Base-by-base conservation (phyloP, 2,888 invertebrate genomes). In the Parnassius glacialis region DNA sequence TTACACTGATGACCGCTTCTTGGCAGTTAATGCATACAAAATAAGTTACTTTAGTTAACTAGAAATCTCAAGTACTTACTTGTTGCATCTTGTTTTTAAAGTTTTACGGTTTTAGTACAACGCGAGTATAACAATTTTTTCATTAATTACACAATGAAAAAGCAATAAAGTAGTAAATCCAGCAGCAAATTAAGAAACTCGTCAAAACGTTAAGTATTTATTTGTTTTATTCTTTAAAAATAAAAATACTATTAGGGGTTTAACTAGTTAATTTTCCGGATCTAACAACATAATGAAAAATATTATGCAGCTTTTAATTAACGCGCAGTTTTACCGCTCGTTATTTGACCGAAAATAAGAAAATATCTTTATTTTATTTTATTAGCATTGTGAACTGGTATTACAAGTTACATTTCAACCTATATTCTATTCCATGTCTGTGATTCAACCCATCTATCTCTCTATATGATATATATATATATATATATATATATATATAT, bases 11-110 rank as follows among this genome's bases (percentile, higher is more conserved):
- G 58, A 51, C 58, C 58, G 58, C 34, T 43, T 34, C 13, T 41
- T 41, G 10, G 12, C 20, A 11, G 25, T 58, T 58, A 58, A 58
- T 58, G 58, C 58, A 58, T 58, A 58, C 58, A n/a, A 58, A 58
- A 52, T 42, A 57, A 42, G 16, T 13, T n/a, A 48, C 48, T 48
- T 57, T 16, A 55, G 53, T 47, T 25, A 45, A 56, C 56, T 11
- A 47, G n/a, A n/a, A 44, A 12, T 55, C 44, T 13, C 12, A 56
- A 25, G 25, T 45, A 52, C 34, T 42, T 34, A 52, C 41, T 52
- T 51, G 3, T 12, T 25, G 10, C 52, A 34, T 34, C 7, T 7
- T n/a, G 12, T 52, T 52, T 25, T 25, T 52, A 52, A 25, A 34
- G 34, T 34, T 34, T 34, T 7, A 34, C 34, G 5, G 5, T 34